phyloP scores from a whole-genome alignment of 2,797 vertebrate genomes.

The Rhinophrynus dorsalis region DNA sequence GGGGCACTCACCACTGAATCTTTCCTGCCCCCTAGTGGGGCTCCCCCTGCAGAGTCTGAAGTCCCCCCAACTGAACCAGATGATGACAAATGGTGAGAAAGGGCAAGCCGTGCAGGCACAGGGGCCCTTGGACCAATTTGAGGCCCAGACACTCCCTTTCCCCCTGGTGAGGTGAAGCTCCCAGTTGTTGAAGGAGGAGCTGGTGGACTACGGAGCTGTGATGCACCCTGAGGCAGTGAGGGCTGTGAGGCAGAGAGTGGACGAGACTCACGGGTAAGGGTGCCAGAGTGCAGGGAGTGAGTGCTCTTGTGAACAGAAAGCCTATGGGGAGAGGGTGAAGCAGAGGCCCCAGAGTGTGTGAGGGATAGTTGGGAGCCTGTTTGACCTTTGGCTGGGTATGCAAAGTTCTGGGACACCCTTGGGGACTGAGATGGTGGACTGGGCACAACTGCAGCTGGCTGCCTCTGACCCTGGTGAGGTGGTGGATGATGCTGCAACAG shows the following conservation, averaged over 20 bases:
- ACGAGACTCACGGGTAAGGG: conserved; percentile 79
- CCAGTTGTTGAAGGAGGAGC: conserved; percentile 76
- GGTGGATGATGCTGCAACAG: conserved; percentile 61
- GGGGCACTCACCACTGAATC: conserved; percentile 74
- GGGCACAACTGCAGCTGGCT: conserved; percentile 71
- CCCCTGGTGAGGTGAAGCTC: conserved; percentile 76
- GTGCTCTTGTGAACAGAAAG: conserved; percentile 81
- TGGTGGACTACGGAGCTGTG: conserved; percentile 76
- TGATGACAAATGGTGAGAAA: conserved; percentile 74
- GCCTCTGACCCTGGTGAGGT: conserved; percentile 56
- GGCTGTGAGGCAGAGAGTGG: conserved; percentile 89
- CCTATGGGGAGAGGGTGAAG: conserved; percentile 80
- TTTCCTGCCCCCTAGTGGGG: conserved; percentile 67
- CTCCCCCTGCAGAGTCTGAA: conserved; percentile 63
- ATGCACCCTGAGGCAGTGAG: conserved; percentile 80
- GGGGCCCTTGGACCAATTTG: conserved; percentile 54
- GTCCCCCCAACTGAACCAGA: conserved; percentile 59
- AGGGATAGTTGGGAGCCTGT: conserved; percentile 87
- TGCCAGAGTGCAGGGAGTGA: conserved; percentile 77
- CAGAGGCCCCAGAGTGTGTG: conserved; percentile 75
- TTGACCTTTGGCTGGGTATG: conserved; percentile 66
- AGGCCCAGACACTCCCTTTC: conserved; percentile 40
- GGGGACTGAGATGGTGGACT: conserved; percentile 79
- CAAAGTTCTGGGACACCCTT: conserved; percentile 72
- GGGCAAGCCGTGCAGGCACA: conserved; percentile 61